phyloP scores from a whole-genome alignment of 2,888 invertebrate genomes.

The Pammene fasciana region DNA sequence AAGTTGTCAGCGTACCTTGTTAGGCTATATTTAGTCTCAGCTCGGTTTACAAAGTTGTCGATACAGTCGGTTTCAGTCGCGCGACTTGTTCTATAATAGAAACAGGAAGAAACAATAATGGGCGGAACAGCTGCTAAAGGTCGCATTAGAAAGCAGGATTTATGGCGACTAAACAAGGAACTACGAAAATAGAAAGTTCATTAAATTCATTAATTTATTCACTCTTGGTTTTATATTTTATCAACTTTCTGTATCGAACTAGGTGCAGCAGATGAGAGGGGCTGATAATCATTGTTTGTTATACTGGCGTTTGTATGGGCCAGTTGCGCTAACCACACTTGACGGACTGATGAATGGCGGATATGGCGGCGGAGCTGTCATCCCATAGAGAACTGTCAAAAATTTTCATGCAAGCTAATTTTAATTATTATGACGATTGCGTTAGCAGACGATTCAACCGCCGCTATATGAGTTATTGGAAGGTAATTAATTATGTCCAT shows the following conservation, averaged over 20 bases:
- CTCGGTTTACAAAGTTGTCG: neutral
- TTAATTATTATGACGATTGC: no score
- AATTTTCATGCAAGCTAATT: no score
- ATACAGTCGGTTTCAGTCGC: neutral
- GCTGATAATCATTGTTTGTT: no score
- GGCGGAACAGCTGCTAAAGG: constrained; percentile 26
- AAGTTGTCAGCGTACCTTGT: constrained; percentile 11
- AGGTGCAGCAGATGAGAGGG: no score
- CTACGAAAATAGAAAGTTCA: constrained; percentile 15
- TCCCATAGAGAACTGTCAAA: no score
- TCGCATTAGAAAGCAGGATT: constrained; percentile 33
- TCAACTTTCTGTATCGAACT: neutral
- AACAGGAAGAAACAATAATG: constrained; percentile 23
- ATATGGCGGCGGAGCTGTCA: no score
- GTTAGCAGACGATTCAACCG: no score
- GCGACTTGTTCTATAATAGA: constrained; percentile 13
- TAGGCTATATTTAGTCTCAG: constrained; percentile 4
- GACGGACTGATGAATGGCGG: no score
- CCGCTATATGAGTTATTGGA: no score
- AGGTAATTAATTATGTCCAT: no score
- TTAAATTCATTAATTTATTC: neutral
- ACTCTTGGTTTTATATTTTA: neutral
- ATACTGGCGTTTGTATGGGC: no score
- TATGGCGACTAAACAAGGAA: constrained; percentile 4
- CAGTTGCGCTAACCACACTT: no score